Conservation (phyloP, 2,113 vertebrate species). For the Sinocyclocheilus anophthalmus region DNA sequence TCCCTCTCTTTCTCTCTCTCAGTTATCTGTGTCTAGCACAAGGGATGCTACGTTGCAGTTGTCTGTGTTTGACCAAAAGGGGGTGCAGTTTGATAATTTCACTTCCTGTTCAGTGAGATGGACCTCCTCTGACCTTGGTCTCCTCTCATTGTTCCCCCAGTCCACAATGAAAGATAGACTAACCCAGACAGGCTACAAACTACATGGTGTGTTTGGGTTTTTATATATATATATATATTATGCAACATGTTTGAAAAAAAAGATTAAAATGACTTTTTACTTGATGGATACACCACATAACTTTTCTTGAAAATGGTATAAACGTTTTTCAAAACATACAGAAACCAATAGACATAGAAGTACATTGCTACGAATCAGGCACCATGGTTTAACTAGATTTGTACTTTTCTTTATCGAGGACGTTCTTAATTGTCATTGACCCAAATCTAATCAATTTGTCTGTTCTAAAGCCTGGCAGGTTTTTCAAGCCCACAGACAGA, state of each 20-base stretch:
- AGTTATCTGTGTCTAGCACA: constrained; percentile 70
- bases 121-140: constrained; percentile 67
- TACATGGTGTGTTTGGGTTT: constrained; percentile 68
- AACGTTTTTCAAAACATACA: neutral
- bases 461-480: constrained; percentile 65
- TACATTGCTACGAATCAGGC: neutral
- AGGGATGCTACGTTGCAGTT: constrained; percentile 68
- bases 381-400: neutral
- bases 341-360: too few relatives aligned
- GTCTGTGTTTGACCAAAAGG: constrained; percentile 68
- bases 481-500: constrained; percentile 72
- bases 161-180: constrained; percentile 55
- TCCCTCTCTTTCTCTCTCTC: constrained; percentile 17
- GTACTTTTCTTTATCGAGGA: neutral
- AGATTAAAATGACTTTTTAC: too few relatives aligned
- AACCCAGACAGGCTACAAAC: constrained; percentile 62
- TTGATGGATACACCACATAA: too few relatives aligned
- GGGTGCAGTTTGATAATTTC: constrained; percentile 74
- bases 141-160: constrained; percentile 64
- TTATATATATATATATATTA: too few relatives aligned
- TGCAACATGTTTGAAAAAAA: too few relatives aligned
- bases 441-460: neutral
- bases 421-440: neutral
- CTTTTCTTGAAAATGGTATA: neutral
- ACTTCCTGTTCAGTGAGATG: constrained; percentile 67